phyloP scores from a whole-genome alignment of 2,113 vertebrate species.

The Clarias gariepinus region DNA sequence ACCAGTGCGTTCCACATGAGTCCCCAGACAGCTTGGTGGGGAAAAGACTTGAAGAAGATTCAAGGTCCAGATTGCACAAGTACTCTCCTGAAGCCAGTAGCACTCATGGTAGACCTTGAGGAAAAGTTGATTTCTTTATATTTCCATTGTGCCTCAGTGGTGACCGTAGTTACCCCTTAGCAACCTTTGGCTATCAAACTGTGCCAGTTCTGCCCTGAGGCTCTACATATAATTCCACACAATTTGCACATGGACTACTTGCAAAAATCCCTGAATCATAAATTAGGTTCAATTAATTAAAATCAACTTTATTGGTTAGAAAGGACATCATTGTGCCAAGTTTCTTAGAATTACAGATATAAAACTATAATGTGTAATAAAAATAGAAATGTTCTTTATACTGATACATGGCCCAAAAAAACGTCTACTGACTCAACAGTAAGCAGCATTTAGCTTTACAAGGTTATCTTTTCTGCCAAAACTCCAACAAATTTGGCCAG shows the following conservation, averaged over 20 bases:
- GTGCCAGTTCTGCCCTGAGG: neutral
- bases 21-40: neutral
- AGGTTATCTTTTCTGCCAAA: neutral
- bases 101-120: neutral
- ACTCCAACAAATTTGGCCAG: neutral
- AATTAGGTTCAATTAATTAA: neutral
- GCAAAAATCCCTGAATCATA: neutral
- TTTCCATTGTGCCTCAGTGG: neutral
- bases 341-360: neutral
- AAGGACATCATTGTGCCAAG: neutral
- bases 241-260: neutral
- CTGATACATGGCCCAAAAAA: neutral
- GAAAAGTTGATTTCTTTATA: neutral
- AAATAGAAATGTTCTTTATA: constrained; percentile 1
- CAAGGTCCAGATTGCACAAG: neutral
- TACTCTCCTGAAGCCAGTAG: neutral
- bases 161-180: neutral
- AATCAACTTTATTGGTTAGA: neutral
- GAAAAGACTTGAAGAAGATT: neutral
- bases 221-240: neutral
- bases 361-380: neutral
- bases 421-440: neutral
- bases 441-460: neutral
- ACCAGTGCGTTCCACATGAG: neutral
- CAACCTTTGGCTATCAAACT: neutral